Percentiles rank a stretch among this genome's conserved stretches.
Evolutionary conservation across 2,113 vertebrate species (phyloP).

Genomic region (Fregetta grallaria): DNA sequence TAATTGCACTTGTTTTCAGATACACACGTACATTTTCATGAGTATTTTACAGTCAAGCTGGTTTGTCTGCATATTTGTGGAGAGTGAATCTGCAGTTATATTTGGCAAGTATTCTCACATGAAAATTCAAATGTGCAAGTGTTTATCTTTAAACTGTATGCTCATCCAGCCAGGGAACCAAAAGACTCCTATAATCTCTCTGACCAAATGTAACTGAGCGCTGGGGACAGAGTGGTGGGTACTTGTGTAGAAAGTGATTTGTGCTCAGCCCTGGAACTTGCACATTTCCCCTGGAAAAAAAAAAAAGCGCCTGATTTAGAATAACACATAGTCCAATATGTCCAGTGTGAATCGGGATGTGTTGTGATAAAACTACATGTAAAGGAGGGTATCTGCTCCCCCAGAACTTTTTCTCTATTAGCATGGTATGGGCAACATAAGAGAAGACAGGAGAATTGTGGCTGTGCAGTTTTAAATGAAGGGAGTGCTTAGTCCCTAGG

Average conservation of each 20-base stretch:
- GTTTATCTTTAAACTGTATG: constrained; percentile 15
- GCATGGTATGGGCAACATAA: background rate
- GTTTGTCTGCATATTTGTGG: background rate
- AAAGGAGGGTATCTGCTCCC: background rate
- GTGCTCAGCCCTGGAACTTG: background rate
- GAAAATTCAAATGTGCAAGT: constrained; percentile 13
- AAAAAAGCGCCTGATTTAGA: background rate
- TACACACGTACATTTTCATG: background rate
- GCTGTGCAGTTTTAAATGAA: background rate
- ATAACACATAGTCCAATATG: background rate
- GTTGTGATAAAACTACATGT: background rate
- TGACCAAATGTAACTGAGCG: background rate
- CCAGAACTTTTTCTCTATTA: background rate
- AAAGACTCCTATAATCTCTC: constrained; percentile 14
- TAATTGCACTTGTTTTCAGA: constrained; percentile 13
- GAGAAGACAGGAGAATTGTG: background rate
- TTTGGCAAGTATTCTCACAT: background rate
- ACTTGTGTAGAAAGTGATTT: background rate
- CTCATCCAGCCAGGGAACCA: background rate
- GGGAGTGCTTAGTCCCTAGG: background rate
- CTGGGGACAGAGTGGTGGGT: background rate
- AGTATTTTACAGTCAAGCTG: background rate
- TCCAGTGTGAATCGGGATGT: background rate
- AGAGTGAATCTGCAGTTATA: background rate
- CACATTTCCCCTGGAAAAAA: background rate